A percentile compares a stretch with the other conserved stretches of the same genome.
Evolutionary conservation across 2,797 vertebrate species (phyloP).

Genomic region (Cynopterus sphinx): DNA sequence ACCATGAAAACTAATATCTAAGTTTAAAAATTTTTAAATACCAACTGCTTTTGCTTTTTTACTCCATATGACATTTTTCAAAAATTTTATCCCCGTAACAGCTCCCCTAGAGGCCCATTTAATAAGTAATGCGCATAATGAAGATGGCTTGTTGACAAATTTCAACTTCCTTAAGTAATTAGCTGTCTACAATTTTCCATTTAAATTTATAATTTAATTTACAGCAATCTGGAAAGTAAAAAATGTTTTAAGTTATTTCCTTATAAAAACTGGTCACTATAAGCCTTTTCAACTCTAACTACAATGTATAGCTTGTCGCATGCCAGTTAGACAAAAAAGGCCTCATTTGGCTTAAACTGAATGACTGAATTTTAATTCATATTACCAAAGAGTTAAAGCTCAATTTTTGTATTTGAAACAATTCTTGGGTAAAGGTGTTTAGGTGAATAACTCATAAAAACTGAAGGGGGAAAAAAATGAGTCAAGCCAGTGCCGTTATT

Average conservation of each 20-base stretch:
- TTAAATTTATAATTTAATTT: neutral
- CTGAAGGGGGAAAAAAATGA: neutral
- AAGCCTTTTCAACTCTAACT: neutral
- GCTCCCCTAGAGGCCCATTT: neutral
- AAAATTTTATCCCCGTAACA: neutral
- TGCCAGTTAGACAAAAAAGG: neutral
- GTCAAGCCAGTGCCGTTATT: neutral
- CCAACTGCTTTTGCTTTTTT: conserved; percentile 19
- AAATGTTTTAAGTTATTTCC: neutral
- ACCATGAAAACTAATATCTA: conserved; percentile 1
- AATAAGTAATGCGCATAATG: neutral
- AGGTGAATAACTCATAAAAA: neutral
- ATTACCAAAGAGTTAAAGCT: neutral
- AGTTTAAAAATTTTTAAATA: neutral
- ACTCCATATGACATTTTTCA: neutral
- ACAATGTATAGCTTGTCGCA: neutral
- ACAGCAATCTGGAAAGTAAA: conserved; percentile 14
- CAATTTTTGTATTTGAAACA: neutral
- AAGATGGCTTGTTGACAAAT: neutral
- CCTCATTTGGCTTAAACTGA: neutral
- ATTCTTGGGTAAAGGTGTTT: conserved; percentile 8
- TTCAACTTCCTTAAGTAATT: conserved; percentile 4
- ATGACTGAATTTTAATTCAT: neutral
- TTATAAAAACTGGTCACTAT: neutral
- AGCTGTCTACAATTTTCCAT: neutral